phyloP scores from a whole-genome alignment of 37 sponge, comb jelly and placozoan species.

The Spongilla lacustris region DNA sequence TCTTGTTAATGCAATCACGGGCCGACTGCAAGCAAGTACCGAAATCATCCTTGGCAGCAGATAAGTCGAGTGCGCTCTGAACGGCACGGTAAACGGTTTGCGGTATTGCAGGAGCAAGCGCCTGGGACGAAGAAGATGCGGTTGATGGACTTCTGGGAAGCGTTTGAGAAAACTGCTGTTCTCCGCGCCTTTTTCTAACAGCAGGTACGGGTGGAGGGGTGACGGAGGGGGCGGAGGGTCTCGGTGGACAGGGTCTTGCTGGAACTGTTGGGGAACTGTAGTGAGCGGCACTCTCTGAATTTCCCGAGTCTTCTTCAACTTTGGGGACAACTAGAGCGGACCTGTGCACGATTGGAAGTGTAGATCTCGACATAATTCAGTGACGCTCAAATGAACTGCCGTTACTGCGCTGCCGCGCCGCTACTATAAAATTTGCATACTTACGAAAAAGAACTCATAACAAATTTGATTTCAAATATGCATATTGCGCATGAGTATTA shows the following conservation, averaged over 20 bases:
- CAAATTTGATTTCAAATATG: too few species aligned
- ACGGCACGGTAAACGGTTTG: background rate
- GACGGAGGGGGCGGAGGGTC: background rate
- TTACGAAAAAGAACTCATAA: too few species aligned
- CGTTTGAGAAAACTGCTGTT: too few species aligned
- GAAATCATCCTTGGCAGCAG: slow-evolving; percentile 25
- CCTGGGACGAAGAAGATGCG: background rate
- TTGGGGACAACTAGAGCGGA: too few species aligned
- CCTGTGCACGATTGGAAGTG: too few species aligned
- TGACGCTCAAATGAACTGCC: too few species aligned
- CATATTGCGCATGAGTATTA: too few species aligned
- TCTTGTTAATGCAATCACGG: slow-evolving; percentile 56
- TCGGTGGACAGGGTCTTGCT: background rate
- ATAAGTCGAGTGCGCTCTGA: background rate
- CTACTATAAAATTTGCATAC: too few species aligned
- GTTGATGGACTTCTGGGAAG: too few species aligned
- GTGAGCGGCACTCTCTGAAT: background rate
- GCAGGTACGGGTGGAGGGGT: background rate
- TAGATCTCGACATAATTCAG: too few species aligned
- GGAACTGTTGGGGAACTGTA: background rate
- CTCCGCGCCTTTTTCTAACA: background rate
- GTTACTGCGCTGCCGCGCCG: too few species aligned
- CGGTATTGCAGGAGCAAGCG: background rate
- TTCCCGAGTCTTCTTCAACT: too few species aligned
- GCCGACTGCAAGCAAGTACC: slow-evolving; percentile 57